Conservation (phyloP, 1,140 invertebrate species). For the Anadara kagoshimensis region DNA sequence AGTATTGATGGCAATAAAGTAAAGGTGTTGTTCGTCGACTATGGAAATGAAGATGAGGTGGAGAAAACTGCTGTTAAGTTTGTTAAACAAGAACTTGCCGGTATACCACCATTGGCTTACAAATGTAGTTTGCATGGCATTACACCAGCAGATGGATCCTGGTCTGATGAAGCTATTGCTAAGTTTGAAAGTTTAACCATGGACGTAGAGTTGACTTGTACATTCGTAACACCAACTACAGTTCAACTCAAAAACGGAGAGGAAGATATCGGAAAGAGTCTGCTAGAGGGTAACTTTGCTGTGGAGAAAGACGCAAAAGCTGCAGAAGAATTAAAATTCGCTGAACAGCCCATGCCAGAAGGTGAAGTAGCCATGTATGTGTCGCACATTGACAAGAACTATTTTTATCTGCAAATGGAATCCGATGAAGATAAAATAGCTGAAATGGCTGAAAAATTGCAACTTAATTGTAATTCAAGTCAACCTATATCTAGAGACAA, state of each 20-base stretch:
- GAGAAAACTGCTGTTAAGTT: slow-evolving; percentile 33
- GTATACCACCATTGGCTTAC: slow-evolving; percentile 49
- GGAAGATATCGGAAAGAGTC: slow-evolving; percentile 35
- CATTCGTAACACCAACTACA: slow-evolving; percentile 44
- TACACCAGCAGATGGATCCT: slow-evolving; percentile 35
- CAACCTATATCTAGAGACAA: slow-evolving; percentile 12
- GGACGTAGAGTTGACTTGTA: slow-evolving; percentile 56
- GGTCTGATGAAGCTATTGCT: slow-evolving; percentile 50
- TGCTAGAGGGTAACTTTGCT: slow-evolving; percentile 36
- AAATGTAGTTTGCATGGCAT: slow-evolving; percentile 54
- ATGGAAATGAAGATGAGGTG: slow-evolving; percentile 72
- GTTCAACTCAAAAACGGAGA: slow-evolving; percentile 46
- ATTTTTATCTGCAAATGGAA: slow-evolving; percentile 75
- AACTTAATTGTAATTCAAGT: slow-evolving; percentile 20
- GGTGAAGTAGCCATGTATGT: slow-evolving; percentile 48
- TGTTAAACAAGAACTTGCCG: slow-evolving; percentile 42
- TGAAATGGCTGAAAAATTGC: slow-evolving; percentile 73
- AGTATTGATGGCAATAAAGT: slow-evolving; percentile 79
- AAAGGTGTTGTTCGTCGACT: slow-evolving; percentile 78
- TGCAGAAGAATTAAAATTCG: slow-evolving; percentile 33
- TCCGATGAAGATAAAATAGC: slow-evolving; percentile 71
- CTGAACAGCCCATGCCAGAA: slow-evolving; percentile 30
- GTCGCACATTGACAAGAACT: slow-evolving; percentile 62
- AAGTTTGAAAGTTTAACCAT: slow-evolving; percentile 54
- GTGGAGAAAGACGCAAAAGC: background rate